Evolutionary conservation across 1,140 invertebrate species (phyloP).

Genomic region (Papilio xuthus): DNA sequence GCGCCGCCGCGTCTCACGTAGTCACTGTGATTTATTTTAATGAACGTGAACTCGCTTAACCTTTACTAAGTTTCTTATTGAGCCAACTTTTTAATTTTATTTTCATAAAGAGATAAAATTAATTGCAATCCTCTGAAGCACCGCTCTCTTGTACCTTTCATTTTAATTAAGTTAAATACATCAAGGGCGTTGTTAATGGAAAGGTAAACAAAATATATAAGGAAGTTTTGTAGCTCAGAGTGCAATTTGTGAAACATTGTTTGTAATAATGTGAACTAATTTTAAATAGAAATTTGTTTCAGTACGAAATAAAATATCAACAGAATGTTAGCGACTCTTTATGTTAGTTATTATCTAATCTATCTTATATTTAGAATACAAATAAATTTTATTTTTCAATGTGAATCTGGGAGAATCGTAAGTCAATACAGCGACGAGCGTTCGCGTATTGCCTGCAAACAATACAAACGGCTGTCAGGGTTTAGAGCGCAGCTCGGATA

Average conservation of each 20-base stretch:
- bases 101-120: constrained; percentile 14
- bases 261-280: neutral
- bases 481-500: neutral
- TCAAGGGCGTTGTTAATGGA: neutral
- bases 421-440: neutral
- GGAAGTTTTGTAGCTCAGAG: neutral
- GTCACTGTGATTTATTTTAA: constrained; percentile 12
- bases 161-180: constrained; percentile 13
- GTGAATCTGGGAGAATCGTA: neutral
- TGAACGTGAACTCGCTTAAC: neutral
- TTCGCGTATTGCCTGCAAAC: neutral
- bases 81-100: neutral
- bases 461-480: neutral
- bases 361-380: neutral
- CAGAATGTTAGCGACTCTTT: too few relatives aligned
- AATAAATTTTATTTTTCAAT: neutral
- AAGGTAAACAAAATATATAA: neutral
- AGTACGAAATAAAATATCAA: too few relatives aligned
- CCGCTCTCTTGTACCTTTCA: neutral
- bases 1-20: neutral
- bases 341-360: neutral
- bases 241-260: neutral
- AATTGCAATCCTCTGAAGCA: constrained; percentile 19
- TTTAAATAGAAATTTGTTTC: too few relatives aligned
- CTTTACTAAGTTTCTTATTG: neutral